These are phyloP conservation scores for Diaprepes abbreviatus DNA, from an alignment of 2,888 invertebrate species.

Conservation along the genomic window DNA sequence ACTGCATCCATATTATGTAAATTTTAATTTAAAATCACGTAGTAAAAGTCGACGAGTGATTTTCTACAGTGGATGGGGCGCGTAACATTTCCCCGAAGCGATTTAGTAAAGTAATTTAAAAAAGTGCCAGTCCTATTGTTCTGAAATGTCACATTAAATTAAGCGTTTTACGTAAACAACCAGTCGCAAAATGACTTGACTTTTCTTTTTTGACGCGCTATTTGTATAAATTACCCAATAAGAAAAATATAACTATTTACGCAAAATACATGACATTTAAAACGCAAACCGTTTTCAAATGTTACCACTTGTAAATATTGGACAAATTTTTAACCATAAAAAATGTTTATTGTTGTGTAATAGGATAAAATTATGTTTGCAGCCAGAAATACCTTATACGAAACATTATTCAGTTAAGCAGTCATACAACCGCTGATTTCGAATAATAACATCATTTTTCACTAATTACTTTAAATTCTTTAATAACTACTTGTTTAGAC, in stretches of 20 bases:
- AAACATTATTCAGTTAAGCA: too few relatives aligned
- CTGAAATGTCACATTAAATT: slow-evolving; percentile 54
- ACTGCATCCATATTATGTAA: slow-evolving; percentile 53
- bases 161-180: slow-evolving; percentile 50
- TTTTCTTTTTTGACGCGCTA: slow-evolving; percentile 39
- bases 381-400: too few relatives aligned
- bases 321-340: too few relatives aligned
- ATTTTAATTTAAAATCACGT: slow-evolving; percentile 56
- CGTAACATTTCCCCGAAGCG: slow-evolving; percentile 52
- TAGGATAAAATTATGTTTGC: too few relatives aligned
- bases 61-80: slow-evolving; percentile 49
- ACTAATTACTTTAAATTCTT: too few relatives aligned
- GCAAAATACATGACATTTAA: slow-evolving; percentile 1
- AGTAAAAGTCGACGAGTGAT: slow-evolving; percentile 56
- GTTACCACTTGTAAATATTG: too few relatives aligned
- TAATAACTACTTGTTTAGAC: too few relatives aligned
- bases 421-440: too few relatives aligned
- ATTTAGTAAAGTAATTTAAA: slow-evolving; percentile 57
- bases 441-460: too few relatives aligned
- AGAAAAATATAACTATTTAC: neutral
- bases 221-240: slow-evolving; percentile 33
- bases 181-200: slow-evolving; percentile 38
- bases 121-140: slow-evolving; percentile 52
- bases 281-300: too few relatives aligned
- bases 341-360: too few relatives aligned